Percentiles rank a stretch among this genome's conserved stretches.
These are phyloP conservation scores for Trematocara marginatum DNA, from an alignment of 2,113 vertebrate species.

Conservation along the genomic window DNA sequence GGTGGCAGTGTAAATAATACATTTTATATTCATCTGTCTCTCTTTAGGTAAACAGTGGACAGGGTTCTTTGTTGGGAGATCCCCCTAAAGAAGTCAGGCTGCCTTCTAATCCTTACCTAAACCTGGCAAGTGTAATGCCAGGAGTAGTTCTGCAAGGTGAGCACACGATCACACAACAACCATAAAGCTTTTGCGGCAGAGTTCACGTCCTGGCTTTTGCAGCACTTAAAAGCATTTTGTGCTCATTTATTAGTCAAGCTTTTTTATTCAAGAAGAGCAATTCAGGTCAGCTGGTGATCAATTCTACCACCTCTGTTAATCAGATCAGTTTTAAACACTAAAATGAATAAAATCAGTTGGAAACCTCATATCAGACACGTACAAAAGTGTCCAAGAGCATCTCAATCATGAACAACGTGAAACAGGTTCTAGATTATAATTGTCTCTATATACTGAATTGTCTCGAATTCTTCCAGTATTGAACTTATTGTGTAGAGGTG, in stretches of 20 bases:
- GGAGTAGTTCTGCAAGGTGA: conserved; percentile 81
- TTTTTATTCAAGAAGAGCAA: background rate
- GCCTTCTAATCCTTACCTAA: conserved; percentile 94
- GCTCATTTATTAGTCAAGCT: background rate
- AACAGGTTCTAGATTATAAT: background rate
- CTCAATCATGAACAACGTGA: background rate
- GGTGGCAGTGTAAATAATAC: background rate
- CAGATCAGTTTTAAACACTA: background rate
- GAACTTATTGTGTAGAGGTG: background rate
- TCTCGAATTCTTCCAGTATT: background rate
- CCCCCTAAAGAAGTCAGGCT: conserved; percentile 92
- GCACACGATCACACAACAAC: background rate
- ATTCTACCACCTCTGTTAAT: background rate
- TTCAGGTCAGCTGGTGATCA: background rate
- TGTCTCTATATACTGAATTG: background rate
- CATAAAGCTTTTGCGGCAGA: background rate
- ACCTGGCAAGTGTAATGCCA: conserved; percentile 91
- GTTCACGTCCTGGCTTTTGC: background rate
- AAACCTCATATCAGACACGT: background rate
- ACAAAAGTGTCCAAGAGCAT: background rate
- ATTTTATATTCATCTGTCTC: background rate
- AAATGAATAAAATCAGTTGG: background rate
- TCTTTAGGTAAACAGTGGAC: conserved; percentile 75
- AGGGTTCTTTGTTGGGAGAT: conserved; percentile 90
- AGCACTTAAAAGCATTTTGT: background rate